Evolutionary conservation across 2,797 vertebrate species (phyloP).

Genomic region (Acanthiza pusilla): DNA sequence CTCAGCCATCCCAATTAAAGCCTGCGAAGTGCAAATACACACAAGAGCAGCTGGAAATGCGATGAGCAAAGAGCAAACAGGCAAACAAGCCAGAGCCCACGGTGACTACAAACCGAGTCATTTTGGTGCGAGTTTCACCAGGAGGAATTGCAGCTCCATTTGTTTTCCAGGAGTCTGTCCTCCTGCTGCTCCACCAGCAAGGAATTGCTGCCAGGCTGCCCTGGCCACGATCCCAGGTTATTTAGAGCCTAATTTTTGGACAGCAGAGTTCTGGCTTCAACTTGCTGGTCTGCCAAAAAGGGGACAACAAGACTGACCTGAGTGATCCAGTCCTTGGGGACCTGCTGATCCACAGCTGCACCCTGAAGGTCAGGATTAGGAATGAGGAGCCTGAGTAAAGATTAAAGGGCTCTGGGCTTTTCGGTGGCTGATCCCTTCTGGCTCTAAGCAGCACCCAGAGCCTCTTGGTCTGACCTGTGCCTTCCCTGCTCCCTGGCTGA

Average conservation of each 20-base stretch:
- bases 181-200: accelerated
- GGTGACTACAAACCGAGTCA: not conserved
- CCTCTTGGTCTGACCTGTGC: not conserved
- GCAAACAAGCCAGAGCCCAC: not conserved
- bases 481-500: not conserved
- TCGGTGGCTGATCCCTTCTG: not conserved
- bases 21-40: not conserved
- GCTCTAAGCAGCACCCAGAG: not conserved
- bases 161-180: not conserved
- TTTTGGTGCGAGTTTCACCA: not conserved
- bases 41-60: not conserved
- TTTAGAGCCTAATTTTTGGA: not conserved
- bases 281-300: not conserved
- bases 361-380: not conserved
- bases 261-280: not conserved
- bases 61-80: not conserved
- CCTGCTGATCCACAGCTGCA: not conserved
- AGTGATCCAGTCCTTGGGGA: not conserved
- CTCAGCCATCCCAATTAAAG: not conserved
- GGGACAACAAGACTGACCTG: not conserved
- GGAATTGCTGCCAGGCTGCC: not conserved
- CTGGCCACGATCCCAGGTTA: not conserved
- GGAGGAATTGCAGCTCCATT: not conserved
- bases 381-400: not conserved
- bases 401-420: not conserved